Evolutionary conservation across 2,113 vertebrate species (phyloP), one percentile per base, ranked within the genome.

Genomic region (Oryzias melastigma): DNA sequence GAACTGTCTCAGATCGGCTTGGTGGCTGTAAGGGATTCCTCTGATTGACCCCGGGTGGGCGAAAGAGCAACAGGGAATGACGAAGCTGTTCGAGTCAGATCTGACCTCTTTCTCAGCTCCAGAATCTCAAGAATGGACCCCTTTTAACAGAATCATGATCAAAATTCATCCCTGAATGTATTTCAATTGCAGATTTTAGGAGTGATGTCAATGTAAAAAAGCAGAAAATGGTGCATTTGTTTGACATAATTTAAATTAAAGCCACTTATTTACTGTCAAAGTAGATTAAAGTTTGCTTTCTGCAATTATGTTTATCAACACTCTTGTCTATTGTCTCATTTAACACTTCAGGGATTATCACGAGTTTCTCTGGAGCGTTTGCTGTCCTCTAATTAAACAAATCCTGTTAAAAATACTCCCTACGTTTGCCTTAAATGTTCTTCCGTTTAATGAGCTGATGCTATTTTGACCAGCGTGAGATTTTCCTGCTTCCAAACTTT

Each of bases 1-100:
- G 49, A 77, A 60, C 79, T 82, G 61, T 82, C 81, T 87, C 76
- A 80, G 78, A 84, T 90, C 18, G 46, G 61, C 68, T 58, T 44
- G 47, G 67, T 62, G 46, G 66, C 75, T 64, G 58, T 54, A 65
- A 68, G 62, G 48, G 84, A 85, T 91, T 89, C 84, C 74, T 69
- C 50, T 27, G 78, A 73, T 75, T 35, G 69, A 68, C 78, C 75
- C 68, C 6, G 14, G 52, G 85, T 78, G 82, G 73, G 84, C 22
- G 73, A 70, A 71, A 73, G 70, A 68, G 65, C 75, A 18, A 53
- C 24, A 49, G 7, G 7, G 58, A 75, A 68, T 47, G 65, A 45
- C 62, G 10, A 24, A 76, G 49, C 65, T 18, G 24, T 55, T 19
- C 54, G 49, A 52, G 73, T 71, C 76, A 73, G 78, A 81, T 86